Evolutionary conservation across 1,140 invertebrate species (phyloP), one percentile per base, ranked within the genome.

Genomic region (Ceratitis capitata): DNA sequence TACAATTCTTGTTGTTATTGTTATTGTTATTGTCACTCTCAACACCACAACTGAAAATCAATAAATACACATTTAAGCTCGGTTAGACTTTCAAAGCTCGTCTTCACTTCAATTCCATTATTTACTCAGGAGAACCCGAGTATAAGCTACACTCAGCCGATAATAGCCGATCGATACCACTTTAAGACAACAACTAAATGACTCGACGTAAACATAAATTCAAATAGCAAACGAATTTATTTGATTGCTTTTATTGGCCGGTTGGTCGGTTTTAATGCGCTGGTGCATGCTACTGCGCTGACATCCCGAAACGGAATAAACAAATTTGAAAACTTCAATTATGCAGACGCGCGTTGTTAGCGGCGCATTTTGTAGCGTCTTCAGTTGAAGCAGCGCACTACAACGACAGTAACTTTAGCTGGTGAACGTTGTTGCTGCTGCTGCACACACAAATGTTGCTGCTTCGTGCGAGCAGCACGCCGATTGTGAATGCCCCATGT

Each of bases 301-400:
- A 89, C 87, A 88, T 90, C 90, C 89, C 89, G 90, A 90, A 89
- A 90, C 89, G 88, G 90, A 91, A 91, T 91, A 91, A 91, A 91
- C 90, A 91, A 91, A 89, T 90, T 91, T 88, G 89, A 91, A 88
- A 91, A 91, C 89, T 90, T 86, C 89, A 88, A 88, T 88, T 87
- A 51, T 82, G 69, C 69, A 78, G 69, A 78, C 69, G 69, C n/a
- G 69, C n/a, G n/a, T n/a, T 45, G 12, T 3, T 16, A 39, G 7
- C 69, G 69, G 69, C 69, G 42, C 29, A 16, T 39, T n/a, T n/a
- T n/a, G 35, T 78, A 23, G 69, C 69, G 39, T 45, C 39, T 26
- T 47, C 39, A 78, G n/a, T 4, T 14, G 9, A 1, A 19, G 42
- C 64, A 69, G 69, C 69, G 39, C 23, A 19, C 5, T 39, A n/a